Evolutionary conservation across 2,113 vertebrate species (phyloP), one percentile per base, ranked within the genome.

Genomic region (Phrynosoma platyrhinos): DNA sequence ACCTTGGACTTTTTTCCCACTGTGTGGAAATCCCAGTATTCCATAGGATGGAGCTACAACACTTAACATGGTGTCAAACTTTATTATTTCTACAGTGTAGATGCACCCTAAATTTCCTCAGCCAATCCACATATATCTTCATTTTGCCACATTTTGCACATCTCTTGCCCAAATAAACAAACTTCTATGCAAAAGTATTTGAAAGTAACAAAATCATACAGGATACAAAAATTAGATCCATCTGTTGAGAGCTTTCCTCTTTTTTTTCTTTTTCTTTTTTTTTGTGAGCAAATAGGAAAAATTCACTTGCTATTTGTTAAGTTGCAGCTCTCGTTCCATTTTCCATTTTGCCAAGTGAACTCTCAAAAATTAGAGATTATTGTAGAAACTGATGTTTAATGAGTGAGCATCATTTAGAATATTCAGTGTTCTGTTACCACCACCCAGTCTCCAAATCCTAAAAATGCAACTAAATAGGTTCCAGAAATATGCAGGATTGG

Each of bases 301-400:
- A 0, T 90, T 86, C 40, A 91, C 90, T 91, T 5, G 82, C 93
- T 10, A 79, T 94, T 93, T 91, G 84, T 79, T 88, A 95, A 92
- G 91, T 94, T 91, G 53, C 76, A 94, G 79, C 90, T 89, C 91
- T 93, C 68, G 88, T 93, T 78, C 92, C 92, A 88, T 88, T 90
- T 87, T 91, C 93, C 93, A 93, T 91, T 85, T 27, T 93, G 95
- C 95, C 94, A 95, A 95, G 89, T 75, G 86, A 95, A 95, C 93
- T 92, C 93, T 95, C 91, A 94, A 83, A 95, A 96, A 96, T 96
- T 93, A 96, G 94, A 94, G 88, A 89, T 91, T 64, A 95, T 95
- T 96, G 93, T 94, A 88, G 91, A 85, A 91, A 94, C 92, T 72
- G 40, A 91, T 94, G 92, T 88, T 91, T 95, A 95, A 95, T 95